These are phyloP conservation scores for Dendropsophus ebraccatus DNA, from an alignment of 2,113 vertebrate genomes.

Conservation along the genomic window DNA sequence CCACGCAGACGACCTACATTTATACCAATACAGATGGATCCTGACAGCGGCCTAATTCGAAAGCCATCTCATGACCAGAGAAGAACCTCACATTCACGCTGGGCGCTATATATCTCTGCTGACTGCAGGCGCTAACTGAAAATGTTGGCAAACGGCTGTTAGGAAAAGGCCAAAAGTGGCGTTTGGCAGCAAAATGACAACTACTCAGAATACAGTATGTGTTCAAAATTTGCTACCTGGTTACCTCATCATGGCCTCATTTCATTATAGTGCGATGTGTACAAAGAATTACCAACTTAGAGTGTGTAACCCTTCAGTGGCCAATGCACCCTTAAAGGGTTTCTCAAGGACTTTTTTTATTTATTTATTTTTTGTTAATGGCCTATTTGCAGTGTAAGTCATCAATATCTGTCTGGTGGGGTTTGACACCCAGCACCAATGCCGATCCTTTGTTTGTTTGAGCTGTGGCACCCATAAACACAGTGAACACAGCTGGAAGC, in stretches of 20 bases:
- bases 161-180: not conserved
- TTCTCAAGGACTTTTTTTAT: not conserved
- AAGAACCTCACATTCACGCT: not conserved
- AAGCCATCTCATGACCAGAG: not conserved
- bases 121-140: not conserved
- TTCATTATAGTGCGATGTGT: not conserved
- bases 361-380: not conserved
- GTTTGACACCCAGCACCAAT: too few species aligned
- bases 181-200: not conserved
- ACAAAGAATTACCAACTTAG: not conserved
- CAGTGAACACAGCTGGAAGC: too few species aligned
- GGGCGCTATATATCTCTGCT: not conserved
- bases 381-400: too few species aligned
- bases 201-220: not conserved
- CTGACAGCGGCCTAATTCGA: not conserved
- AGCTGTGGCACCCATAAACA: too few species aligned
- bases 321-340: too few species aligned
- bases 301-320: not conserved
- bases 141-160: not conserved
- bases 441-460: too few species aligned
- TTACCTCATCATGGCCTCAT: not conserved
- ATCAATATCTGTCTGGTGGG: too few species aligned
- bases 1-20: not conserved
- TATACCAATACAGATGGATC: not conserved
- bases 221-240: slow-evolving; percentile 26